Conservation (phyloP, 2,113 vertebrate genomes). For the Pungitius pungitius region DNA sequence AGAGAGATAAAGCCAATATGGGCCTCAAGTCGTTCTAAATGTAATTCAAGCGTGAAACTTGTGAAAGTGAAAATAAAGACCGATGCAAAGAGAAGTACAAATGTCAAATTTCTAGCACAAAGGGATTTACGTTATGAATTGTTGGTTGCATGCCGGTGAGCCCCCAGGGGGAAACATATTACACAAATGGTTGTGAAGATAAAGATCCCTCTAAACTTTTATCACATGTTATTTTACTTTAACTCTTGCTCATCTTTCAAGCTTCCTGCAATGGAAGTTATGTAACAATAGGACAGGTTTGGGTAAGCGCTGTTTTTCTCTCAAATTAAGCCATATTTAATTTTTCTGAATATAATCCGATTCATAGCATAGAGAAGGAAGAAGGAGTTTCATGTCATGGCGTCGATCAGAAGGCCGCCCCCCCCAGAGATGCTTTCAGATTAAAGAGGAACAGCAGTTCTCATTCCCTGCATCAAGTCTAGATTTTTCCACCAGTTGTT, state of each 20-base stretch:
- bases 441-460: constrained; percentile 11
- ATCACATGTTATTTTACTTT: constrained; percentile 2
- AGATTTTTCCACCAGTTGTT: constrained; percentile 27
- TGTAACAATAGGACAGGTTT: background rate
- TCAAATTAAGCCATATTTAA: background rate
- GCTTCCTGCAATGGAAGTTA: background rate
- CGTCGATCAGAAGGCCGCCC: background rate
- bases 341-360: background rate
- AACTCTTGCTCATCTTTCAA: background rate
- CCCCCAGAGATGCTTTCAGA: constrained; percentile 12
- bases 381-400: background rate
- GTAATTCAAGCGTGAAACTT: background rate
- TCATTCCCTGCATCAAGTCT: constrained; percentile 3
- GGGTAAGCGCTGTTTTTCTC: background rate
- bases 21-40: background rate
- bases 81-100: no score
- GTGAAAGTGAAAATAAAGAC: background rate
- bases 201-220: constrained; percentile 10
- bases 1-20: background rate
- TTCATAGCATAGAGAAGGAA: background rate
- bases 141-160: background rate
- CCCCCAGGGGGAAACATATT: background rate
- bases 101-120: background rate
- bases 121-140: background rate
- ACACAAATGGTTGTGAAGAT: constrained; percentile 5